Evolutionary conservation across 2,888 invertebrate species (phyloP).

Genomic region (Heliconius cydno): DNA sequence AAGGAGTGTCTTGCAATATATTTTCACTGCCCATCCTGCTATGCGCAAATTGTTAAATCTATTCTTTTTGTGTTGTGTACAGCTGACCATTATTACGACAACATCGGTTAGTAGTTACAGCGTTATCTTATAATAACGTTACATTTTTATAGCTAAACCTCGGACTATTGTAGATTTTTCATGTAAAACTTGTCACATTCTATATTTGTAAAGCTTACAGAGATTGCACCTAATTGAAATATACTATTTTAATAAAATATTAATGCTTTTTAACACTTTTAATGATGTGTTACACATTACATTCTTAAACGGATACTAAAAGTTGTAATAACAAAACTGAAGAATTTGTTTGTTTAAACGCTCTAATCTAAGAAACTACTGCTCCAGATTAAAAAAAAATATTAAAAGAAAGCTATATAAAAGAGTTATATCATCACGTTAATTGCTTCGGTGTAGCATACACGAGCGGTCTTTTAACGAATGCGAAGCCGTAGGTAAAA

Average conservation of each 20-base stretch:
- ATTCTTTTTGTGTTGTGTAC: neutral
- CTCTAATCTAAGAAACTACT: too few relatives aligned
- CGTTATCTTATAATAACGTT: neutral
- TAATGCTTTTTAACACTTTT: too few relatives aligned
- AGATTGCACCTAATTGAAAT: too few relatives aligned
- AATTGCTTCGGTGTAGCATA: too few relatives aligned
- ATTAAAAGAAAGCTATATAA: too few relatives aligned
- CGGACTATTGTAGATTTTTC: neutral
- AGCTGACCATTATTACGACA: slow-evolving; percentile 28
- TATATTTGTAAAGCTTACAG: neutral
- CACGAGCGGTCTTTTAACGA: neutral
- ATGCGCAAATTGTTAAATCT: neutral
- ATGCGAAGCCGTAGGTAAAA: neutral
- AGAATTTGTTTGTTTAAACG: too few relatives aligned
- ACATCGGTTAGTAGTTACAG: slow-evolving; percentile 5
- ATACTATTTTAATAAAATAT: too few relatives aligned
- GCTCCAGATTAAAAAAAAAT: too few relatives aligned
- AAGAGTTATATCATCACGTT: too few relatives aligned
- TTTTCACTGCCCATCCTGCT: neutral
- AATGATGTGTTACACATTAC: too few relatives aligned
- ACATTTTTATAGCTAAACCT: neutral
- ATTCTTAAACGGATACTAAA: too few relatives aligned
- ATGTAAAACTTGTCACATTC: neutral
- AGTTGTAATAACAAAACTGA: too few relatives aligned
- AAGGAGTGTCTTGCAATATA: neutral